Evolutionary conservation across 2,888 invertebrate species (phyloP), one percentile per base, ranked within the genome.

Genomic region (Zeuzera pyrina): DNA sequence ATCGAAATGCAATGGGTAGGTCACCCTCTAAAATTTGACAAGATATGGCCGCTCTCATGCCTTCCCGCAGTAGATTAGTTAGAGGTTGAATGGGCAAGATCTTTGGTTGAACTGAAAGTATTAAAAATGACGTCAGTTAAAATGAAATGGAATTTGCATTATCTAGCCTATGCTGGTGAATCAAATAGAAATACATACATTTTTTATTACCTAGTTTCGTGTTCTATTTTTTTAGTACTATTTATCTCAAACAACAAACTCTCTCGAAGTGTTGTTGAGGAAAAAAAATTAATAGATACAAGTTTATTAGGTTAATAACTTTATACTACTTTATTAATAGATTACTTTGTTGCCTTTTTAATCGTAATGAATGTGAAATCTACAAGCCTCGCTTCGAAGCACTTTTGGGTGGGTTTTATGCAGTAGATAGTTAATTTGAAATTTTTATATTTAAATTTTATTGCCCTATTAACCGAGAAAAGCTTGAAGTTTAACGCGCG

Each of bases 11-110:
- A 49, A 97, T 91, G 29, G 97, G 97, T 52, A 94, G 87, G 81
- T 97, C 96, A 12, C 97, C 95, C 77, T 95, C 94, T 63, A 94
- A 87, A 64, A 95, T 93, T 78, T 94, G 92, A 69, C 95, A 95
- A 46, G 94, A 91, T 62, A 95, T 94, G 38, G 94, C 94, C 16
- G 94, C 94, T 48, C 95, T 86, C 89, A 94, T 92, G 35, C 93
- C 93, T 78, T 94, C 93, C 24, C 91, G 84, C 40, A 92, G 79
- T 63, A 93, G 85, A 65, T 91, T 90, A 38, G 92, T 93, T 86
- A 93, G 88, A 23, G 92, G 89, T 58, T 90, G 91, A 57, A 93
- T 93, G 22, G 93, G 93, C 73, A 93, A 86, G 53, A 93, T 92
- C 85, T 92, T 92, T 29, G 93, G 93, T 41, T 91, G 92, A 48